Conservation (phyloP, 2,797 vertebrate species). For the Acrossocheilus fasciatus region DNA sequence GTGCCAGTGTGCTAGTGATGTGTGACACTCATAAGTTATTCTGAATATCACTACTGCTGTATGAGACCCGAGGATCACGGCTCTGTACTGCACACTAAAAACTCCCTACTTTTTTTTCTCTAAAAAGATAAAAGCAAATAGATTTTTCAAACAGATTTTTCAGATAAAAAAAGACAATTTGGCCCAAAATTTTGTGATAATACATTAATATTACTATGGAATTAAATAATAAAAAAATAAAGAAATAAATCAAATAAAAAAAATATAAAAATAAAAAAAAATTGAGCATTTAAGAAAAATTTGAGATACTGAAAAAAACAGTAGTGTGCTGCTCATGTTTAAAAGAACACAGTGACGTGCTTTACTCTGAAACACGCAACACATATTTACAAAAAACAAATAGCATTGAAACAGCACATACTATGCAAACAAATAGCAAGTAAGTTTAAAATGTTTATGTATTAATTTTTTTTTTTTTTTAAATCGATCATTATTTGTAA, state of each 20-base stretch:
- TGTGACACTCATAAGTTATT: conserved; percentile 1
- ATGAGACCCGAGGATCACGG: neutral
- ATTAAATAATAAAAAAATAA: neutral
- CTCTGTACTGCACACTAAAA: neutral
- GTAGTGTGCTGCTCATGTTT: no score
- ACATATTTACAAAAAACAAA: neutral
- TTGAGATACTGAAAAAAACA: no score
- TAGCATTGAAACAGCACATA: neutral
- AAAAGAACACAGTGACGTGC: no score
- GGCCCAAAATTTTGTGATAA: neutral
- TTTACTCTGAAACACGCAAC: neutral
- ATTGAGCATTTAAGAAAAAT: no score
- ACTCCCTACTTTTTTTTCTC: neutral
- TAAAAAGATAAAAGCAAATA: no score
- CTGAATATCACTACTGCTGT: conserved; percentile 1
- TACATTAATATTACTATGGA: neutral
- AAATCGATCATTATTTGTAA: neutral
- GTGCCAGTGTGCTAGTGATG: conserved; percentile 5
- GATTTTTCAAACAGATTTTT: neutral
- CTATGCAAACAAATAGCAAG: neutral
- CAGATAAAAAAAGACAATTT: neutral
- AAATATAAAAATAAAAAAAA: no score
- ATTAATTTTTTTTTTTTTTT: no score
- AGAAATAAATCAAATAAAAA: no score
- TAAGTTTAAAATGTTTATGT: no score